Base-by-base conservation (phyloP, 2,797 vertebrate species). In the Thamnophis elegans region DNA sequence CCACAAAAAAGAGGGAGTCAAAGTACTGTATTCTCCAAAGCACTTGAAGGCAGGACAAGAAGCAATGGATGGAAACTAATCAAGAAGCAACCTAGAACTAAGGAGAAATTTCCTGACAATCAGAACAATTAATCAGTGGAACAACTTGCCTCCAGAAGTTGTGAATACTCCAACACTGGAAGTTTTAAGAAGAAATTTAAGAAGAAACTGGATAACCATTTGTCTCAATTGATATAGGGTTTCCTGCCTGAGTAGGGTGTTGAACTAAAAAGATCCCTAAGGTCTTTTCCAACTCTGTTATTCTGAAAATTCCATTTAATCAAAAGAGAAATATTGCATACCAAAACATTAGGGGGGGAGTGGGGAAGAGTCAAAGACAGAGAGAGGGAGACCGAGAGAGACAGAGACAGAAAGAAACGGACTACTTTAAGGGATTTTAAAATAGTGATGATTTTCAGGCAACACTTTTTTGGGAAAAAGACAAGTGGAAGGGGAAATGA, bases 391-490 rank as follows among this genome's bases (percentile, higher is more conserved):
- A 42, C 42, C 3, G 42, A 20, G 56, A 7, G 56, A 16, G 56
- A 20, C 5, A 1, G 56, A 9, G 22, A 3, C 2, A 1, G 58
- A 6, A 7, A 25, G 22, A 6, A 14, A 56, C 0, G 28, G 11
- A 62, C n/a, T 73, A 73, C 6, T 32, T 73, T 73, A 16, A 68
- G n/a, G 14, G 14, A 32, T 68, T 68, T 68, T 68, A 36, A 18
- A 73, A 73, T 8, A 32, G 6, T 73, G n/a, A 16, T 68, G 65
- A 73, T 73, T 73, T 73, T 73, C 65, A 73, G 65, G 32, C 14
- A 73, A 73, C 14, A 18, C 6, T 73, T 68, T 36, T 73, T 68
- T 73, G 3, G 14, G n/a, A 73, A 73, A 73, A 73, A 73, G n/a
- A 73, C 65, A 73, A 73, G 14, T 73, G n/a, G 65, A 73, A 73